Evolutionary conservation across 2,888 invertebrate genomes (phyloP).

Genomic region (Desoria tigrina): DNA sequence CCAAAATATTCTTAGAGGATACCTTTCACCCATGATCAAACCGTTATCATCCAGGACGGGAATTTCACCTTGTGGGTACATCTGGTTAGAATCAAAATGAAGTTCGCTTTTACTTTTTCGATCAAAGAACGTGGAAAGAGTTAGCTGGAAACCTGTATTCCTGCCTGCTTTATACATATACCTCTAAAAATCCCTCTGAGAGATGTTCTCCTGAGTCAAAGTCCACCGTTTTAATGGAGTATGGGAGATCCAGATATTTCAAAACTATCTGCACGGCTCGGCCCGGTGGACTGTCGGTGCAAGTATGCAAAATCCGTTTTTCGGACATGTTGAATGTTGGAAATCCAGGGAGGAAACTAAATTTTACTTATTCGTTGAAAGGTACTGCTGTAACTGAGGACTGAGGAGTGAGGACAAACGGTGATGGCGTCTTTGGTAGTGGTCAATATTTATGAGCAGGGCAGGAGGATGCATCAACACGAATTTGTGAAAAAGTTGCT

Average conservation of each 20-base stretch:
- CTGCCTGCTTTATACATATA: conserved; percentile 16
- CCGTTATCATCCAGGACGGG: conserved; percentile 75
- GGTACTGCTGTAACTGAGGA: no score
- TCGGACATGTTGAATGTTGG: no score
- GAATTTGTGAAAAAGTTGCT: no score
- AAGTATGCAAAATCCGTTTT: conserved; percentile 65
- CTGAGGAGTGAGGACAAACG: no score
- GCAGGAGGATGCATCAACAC: no score
- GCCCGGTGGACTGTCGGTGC: conserved; percentile 77
- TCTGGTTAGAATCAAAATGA: conserved; percentile 38
- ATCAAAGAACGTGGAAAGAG: not conserved
- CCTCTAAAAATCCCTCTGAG: conserved; percentile 52
- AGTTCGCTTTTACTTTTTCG: no score
- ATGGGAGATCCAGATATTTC: conserved; percentile 67
- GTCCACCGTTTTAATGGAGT: conserved; percentile 68
- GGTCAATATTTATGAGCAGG: no score
- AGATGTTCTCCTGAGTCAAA: conserved; percentile 69
- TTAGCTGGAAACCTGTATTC: not conserved
- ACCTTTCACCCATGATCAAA: conserved; percentile 74
- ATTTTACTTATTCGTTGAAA: no score
- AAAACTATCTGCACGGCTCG: conserved; percentile 71
- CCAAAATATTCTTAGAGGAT: no score
- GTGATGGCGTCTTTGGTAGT: no score
- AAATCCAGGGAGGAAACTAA: no score
- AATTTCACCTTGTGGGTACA: conserved; percentile 59